Conservation (phyloP, 2,888 invertebrate genomes). For the Cerceris ruficornis region DNA sequence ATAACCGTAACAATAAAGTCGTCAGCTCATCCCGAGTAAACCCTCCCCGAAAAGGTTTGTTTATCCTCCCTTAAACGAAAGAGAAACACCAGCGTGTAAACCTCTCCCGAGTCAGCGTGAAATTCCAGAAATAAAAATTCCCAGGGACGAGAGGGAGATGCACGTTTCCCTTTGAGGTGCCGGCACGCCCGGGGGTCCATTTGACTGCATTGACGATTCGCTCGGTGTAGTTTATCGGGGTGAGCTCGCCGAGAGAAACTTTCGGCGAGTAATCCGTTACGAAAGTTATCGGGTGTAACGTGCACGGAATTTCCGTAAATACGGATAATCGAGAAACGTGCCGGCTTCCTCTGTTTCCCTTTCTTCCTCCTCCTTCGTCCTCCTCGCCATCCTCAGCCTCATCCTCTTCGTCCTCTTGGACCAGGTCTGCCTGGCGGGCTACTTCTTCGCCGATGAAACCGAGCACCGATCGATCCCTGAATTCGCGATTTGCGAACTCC, state of each 20-base stretch:
- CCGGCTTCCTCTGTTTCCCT: slow-evolving; percentile 47
- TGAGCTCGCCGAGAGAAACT: slow-evolving; percentile 60
- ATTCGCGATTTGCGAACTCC: background rate
- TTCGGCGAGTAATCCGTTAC: slow-evolving; percentile 72
- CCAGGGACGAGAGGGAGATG: background rate
- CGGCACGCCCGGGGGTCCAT: slow-evolving; percentile 49
- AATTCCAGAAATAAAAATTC: slow-evolving; percentile 34
- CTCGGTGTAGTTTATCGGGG: slow-evolving; percentile 62
- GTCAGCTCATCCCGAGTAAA: background rate
- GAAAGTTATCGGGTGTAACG: slow-evolving; percentile 75
- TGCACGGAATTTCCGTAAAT: slow-evolving; percentile 73
- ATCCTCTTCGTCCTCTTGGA: background rate
- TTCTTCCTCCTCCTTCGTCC: slow-evolving; percentile 22
- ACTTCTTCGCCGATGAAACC: background rate
- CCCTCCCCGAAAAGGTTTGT: background rate
- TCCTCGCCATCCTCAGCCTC: background rate
- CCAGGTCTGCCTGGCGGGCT: background rate
- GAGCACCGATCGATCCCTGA: background rate
- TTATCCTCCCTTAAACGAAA: background rate
- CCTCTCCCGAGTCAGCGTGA: background rate
- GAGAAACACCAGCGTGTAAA: slow-evolving; percentile 3
- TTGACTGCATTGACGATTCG: slow-evolving; percentile 69
- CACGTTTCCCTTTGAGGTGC: slow-evolving; percentile 31
- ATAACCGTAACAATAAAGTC: background rate
- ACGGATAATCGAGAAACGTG: slow-evolving; percentile 72